Conservation (phyloP, 2,797 vertebrate genomes). For the Chiloscyllium punctatum region DNA sequence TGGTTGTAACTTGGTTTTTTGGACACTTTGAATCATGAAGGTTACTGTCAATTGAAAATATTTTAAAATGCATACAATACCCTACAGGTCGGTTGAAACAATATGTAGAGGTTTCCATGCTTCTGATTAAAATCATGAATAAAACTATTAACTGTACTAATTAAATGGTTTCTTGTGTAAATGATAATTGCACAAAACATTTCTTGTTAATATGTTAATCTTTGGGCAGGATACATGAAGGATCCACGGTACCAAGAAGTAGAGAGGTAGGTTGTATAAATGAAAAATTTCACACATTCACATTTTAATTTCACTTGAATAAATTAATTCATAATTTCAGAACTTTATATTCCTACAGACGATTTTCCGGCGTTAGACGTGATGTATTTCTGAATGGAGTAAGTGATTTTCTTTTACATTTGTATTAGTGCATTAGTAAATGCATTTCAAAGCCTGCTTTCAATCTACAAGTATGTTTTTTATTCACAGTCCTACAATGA, state of each 20-base stretch:
- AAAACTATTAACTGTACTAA: conserved; percentile 44
- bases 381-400: conserved; percentile 98
- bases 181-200: conserved; percentile 49
- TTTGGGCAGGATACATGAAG: conserved; percentile 88
- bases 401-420: conserved; percentile 55
- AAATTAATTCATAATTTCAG: background rate
- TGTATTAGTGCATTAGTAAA: background rate
- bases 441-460: background rate
- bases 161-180: conserved; percentile 44
- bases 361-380: conserved; percentile 86
- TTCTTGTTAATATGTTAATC: conserved; percentile 63
- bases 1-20: background rate
- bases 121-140: conserved; percentile 35
- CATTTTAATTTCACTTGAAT: background rate
- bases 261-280: conserved; percentile 79
- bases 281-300: conserved; percentile 36
- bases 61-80: background rate
- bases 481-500: conserved; percentile 88
- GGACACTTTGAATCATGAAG: background rate
- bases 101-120: conserved; percentile 43
- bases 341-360: conserved; percentile 60
- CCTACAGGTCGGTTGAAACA: conserved; percentile 52
- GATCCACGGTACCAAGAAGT: conserved; percentile 88
- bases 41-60: background rate
- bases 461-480: conserved; percentile 37